Base-by-base conservation (phyloP, 1,140 invertebrate species). In the Drosophila micromelanica region DNA sequence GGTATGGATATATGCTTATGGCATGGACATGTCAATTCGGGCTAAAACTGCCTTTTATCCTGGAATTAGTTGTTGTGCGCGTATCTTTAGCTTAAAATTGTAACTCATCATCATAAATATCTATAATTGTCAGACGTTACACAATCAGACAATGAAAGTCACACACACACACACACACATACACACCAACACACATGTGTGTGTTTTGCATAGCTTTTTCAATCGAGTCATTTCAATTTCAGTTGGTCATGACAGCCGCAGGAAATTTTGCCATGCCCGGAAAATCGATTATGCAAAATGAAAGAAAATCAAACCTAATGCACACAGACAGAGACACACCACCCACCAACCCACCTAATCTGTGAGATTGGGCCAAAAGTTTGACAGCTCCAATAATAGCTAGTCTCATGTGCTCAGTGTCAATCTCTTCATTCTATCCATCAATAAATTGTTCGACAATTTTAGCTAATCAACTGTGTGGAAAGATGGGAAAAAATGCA, bases 221-320 rank as follows among this genome's bases (percentile, higher is more conserved):
- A 17, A 48, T 27, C 52, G 15, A 70, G 55, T 73, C 73, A 64
- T 64, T 68, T 63, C 60, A 64, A 56, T 82, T 81, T 82, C 69
- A 61, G 76, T 80, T 48, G 68, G 78, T 80, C 78, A 80, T 80
- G 78, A 38, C 51, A 63, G 42, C 37, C 54, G 38, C 13, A 43
- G 59, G 45, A 32, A 56, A 45, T 30, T 30, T 49, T 51, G 30
- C 17, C 42, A 37, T 20, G 51, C 61, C 52, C 43, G 67, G 55
- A 81, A 85, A 84, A 82, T 82, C 80, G 80, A 82, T 82, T 82
- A 84, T 84, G 80, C 80, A 82, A 82, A 72, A 78, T 54, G 45
- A 62, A 68, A 84, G 73, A 71, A 74, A 84, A 72, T 84, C 78
- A 75, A 84, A 57, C 56, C 51, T 73, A 67, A 73, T 27, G 56